These are phyloP conservation scores for Sander lucioperca DNA, from an alignment of 2,113 vertebrate species.

Conservation along the genomic window DNA sequence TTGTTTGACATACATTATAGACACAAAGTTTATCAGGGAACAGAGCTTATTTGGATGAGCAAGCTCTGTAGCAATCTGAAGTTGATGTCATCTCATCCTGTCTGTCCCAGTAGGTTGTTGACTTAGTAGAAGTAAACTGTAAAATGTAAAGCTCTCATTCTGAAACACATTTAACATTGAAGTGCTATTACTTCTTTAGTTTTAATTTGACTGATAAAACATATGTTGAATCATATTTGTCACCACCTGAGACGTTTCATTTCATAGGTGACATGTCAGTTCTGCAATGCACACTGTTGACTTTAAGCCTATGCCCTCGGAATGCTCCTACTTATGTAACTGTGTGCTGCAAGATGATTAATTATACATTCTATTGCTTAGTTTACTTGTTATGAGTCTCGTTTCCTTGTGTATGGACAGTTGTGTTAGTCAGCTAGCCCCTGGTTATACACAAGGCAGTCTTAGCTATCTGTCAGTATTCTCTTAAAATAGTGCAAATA, in stretches of 20 bases:
- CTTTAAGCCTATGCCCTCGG: not conserved
- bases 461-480: not conserved
- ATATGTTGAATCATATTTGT: not conserved
- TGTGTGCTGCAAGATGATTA: constrained; percentile 16
- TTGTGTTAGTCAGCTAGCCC: constrained; percentile 13
- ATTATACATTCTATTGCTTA: not conserved
- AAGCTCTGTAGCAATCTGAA: not conserved
- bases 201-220: not conserved
- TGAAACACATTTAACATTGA: not conserved
- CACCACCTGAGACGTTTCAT: not conserved
- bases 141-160: constrained; percentile 4
- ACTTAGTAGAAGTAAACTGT: not conserved
- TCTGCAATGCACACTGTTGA: not conserved
- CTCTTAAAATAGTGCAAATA: no score
- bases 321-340: not conserved
- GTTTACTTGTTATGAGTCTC: constrained; percentile 26
- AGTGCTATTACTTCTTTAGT: not conserved
- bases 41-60: not conserved
- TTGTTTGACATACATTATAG: constrained; percentile 5
- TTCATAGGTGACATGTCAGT: not conserved
- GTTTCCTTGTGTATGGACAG: not conserved
- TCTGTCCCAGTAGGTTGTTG: not conserved
- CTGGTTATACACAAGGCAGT: constrained; percentile 1
- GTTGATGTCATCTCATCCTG: constrained; percentile 1
- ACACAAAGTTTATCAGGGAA: not conserved